Base-by-base conservation (phyloP, 2,797 vertebrate genomes). In the Mormyrops attenuatus region DNA sequence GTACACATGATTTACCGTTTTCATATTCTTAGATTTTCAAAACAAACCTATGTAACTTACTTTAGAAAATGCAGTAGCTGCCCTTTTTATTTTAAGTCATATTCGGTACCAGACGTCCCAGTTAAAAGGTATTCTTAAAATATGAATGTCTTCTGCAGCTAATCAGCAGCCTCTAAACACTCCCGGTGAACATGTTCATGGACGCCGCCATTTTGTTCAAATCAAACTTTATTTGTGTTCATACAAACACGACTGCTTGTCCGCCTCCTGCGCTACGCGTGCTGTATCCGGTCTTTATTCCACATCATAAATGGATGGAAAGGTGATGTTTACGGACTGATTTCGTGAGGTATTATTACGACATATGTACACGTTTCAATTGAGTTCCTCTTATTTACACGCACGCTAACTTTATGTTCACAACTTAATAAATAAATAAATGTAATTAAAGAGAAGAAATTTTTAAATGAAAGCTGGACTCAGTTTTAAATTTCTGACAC, bases 151-250 rank as follows among this genome's bases (percentile, higher is more conserved):
- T 93, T 91, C 92, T 90, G 30, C 60, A 63, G 87, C 90, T 87
- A 86, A 88, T 55, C 86, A 92, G 17, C 49, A 7, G 13, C 89
- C 88, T 90, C 52, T 66, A 84, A 34, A 57, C 13, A 89, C 85
- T 73, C 20, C 47, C 1, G 0, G 90, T 88, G 91, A 90, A 7
- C 34, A 53, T 30, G 1, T 0, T 50, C 30, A 89, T 3, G 91
- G 90, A 91, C 93, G 95, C 92, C 92, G 95, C 95, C 95, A 96
- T 96, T 69, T 95, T 96, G 92, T 90, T 92, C 90, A 91, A 94
- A 94, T 88, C 15, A 55, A 95, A 92, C 96, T 96, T 96, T 96
- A 96, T 96, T 73, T 22, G 92, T 90, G 92, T 38, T 0, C 2
- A 69, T 49, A 53, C 0, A 80, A 88, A 55, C 20, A 52, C 44